These are phyloP conservation scores for Octopus sinensis DNA, from an alignment of 1,140 invertebrate species.

Conservation along the genomic window DNA sequence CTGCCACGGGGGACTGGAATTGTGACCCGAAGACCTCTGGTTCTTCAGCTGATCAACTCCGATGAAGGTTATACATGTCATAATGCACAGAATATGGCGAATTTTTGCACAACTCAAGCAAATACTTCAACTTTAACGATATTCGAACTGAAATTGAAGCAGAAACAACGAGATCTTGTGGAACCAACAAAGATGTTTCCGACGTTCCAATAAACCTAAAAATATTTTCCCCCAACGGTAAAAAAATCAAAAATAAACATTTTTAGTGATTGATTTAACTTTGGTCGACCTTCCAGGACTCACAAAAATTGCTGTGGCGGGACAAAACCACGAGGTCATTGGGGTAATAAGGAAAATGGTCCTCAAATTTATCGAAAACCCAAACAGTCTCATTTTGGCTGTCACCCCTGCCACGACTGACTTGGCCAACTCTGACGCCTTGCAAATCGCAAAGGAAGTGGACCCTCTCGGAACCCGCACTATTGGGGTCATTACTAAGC, in stretches of 20 bases:
- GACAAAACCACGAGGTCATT: slow-evolving; percentile 69
- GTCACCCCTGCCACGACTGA: slow-evolving; percentile 58
- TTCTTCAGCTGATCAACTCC: slow-evolving; percentile 90
- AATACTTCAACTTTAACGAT: slow-evolving; percentile 87
- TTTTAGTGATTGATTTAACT: slow-evolving; percentile 95
- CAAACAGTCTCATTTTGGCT: slow-evolving; percentile 65
- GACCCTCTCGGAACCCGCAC: slow-evolving; percentile 71
- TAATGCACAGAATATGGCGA: slow-evolving; percentile 98
- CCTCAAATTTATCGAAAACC: slow-evolving; percentile 62
- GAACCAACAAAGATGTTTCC: slow-evolving; percentile 93
- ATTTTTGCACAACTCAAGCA: slow-evolving; percentile 89
- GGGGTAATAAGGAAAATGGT: slow-evolving; percentile 63
- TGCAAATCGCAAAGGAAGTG: slow-evolving; percentile 55
- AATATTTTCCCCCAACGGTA: slow-evolving; percentile 84
- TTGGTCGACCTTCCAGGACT: slow-evolving; percentile 97
- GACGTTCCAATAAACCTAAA: slow-evolving; percentile 93
- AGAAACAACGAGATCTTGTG: slow-evolving; percentile 89
- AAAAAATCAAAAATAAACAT: too few relatives aligned
- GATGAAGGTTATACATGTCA: slow-evolving; percentile 81
- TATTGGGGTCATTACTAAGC: slow-evolving; percentile 93
- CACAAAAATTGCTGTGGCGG: slow-evolving; percentile 83
- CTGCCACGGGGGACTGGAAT: slow-evolving; percentile 94
- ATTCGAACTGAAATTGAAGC: slow-evolving; percentile 85
- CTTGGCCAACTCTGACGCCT: slow-evolving; percentile 57
- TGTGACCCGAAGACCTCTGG: slow-evolving; percentile 89